Conservation (phyloP, 1,140 invertebrate genomes). For the Drosophila nigromelanica region DNA sequence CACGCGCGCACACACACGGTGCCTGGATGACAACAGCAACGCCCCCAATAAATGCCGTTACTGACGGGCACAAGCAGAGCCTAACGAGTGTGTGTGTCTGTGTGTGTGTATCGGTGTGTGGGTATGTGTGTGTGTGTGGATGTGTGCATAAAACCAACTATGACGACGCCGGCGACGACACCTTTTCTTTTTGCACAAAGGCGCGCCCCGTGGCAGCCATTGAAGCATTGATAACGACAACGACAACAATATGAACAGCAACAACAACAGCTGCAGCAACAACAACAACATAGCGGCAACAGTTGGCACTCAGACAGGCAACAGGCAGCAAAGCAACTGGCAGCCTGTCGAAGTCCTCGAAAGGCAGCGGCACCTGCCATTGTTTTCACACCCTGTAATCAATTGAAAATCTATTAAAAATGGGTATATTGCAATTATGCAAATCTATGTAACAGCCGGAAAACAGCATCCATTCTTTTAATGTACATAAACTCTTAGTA, state of each 20-base stretch:
- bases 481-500: background rate
- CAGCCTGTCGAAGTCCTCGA: slow-evolving; percentile 61
- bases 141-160: slow-evolving; percentile 45
- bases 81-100: slow-evolving; percentile 12
- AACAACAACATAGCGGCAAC: slow-evolving; percentile 49
- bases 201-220: slow-evolving; percentile 62
- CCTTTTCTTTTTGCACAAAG: slow-evolving; percentile 53
- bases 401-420: background rate
- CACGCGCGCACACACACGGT: no score
- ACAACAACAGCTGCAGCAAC: slow-evolving; percentile 1
- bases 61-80: slow-evolving; percentile 35
- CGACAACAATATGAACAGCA: slow-evolving; percentile 22
- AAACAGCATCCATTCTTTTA: background rate
- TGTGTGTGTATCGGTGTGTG: slow-evolving; percentile 26
- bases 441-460: background rate
- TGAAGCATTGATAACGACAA: slow-evolving; percentile 60
- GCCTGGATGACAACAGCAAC: slow-evolving; percentile 23
- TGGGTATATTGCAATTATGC: background rate
- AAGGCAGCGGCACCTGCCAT: slow-evolving; percentile 28
- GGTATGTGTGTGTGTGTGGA: slow-evolving; percentile 13
- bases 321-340: background rate
- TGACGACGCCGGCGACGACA: slow-evolving; percentile 54
- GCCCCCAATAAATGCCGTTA: slow-evolving; percentile 43
- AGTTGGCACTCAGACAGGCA: slow-evolving; percentile 51
- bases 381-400: slow-evolving; percentile 35